Base-by-base conservation (phyloP, 2,888 invertebrate genomes). In the Ormyrus thymus region DNA sequence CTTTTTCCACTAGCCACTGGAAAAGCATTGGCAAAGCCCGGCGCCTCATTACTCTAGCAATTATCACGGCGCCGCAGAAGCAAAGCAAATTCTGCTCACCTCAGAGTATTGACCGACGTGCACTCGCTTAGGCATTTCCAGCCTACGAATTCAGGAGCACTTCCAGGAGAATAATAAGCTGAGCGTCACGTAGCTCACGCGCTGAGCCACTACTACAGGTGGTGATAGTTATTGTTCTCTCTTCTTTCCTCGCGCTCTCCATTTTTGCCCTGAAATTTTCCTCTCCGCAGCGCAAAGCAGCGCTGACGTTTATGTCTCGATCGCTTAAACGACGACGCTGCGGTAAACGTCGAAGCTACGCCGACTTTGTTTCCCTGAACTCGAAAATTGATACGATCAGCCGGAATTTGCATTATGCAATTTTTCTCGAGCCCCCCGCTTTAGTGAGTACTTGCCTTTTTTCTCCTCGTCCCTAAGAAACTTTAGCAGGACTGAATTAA, bases 261-360 rank as follows among this genome's bases (percentile, higher is more conserved):
- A 29, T 29, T 29, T 29, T 29, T 29, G 29, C 29, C 29, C 29
- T 29, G 29, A 29, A 29, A 29, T 29, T 29, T 29, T 29, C 29
- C 76, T 76, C 76, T 76, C 78, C 71, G n/a, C 15, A 43, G 50
- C 75, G 78, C 69, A 81, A 81, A 81, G 62, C 45, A n/a, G 64
- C 59, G 58, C 13, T 81, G 81, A 78, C 81, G 55, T 78, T 81
- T 81, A 72, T 72, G 81, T 76, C 74, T 65, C 69, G 69, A 72
- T 73, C 69, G 56, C 51, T 76, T 64, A 64, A 64, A 64, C 56
- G 71, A 74, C 29, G 29, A 29, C 4, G 4, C 29, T 29, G 29
- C 29, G 29, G 29, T 29, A 29, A 29, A 29, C 29, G 29, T 4
- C 29, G 4, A 4, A 29, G 29, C 29, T 29, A 29, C 29, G 29